These are phyloP conservation scores for Stenchaetothrips biformis DNA, from an alignment of 2,888 invertebrate genomes.

Conservation along the genomic window DNA sequence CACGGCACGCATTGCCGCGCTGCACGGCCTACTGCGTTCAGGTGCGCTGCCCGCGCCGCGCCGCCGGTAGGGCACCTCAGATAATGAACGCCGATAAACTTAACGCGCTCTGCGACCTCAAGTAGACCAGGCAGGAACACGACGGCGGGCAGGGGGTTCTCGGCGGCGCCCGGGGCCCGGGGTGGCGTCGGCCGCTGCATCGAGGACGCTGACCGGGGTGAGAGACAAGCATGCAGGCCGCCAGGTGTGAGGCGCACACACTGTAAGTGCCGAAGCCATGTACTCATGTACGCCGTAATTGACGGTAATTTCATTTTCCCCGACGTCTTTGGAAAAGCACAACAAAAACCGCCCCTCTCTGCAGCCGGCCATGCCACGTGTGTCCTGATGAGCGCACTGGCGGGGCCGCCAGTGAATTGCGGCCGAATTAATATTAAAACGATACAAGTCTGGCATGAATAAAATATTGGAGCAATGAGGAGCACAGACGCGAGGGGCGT, in stretches of 20 bases:
- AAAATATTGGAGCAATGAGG: slow-evolving; percentile 21
- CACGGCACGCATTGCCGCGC: not conserved
- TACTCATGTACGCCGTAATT: not conserved
- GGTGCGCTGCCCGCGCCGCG: not conserved
- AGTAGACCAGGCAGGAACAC: too few relatives aligned
- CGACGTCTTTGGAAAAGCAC: not conserved
- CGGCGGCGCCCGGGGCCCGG: too few relatives aligned
- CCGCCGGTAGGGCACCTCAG: not conserved
- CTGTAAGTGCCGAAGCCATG: too few relatives aligned
- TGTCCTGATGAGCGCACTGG: too few relatives aligned
- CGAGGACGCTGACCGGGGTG: too few relatives aligned
- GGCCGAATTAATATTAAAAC: slow-evolving; percentile 21
- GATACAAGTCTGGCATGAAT: slow-evolving; percentile 23
- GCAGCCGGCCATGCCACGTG: too few relatives aligned
- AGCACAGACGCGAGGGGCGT: not conserved
- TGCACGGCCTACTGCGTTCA: not conserved
- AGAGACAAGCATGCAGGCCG: too few relatives aligned
- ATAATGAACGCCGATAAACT: not conserved
- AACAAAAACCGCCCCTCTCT: not conserved
- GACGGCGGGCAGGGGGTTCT: too few relatives aligned
- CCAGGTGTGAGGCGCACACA: too few relatives aligned
- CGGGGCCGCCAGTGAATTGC: not conserved
- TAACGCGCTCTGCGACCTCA: too few relatives aligned
- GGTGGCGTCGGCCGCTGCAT: too few relatives aligned
- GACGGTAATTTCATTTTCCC: slow-evolving; percentile 3